Evolutionary conservation across 2,113 vertebrate genomes (phyloP).

Genomic region (Embiotoca jacksoni): DNA sequence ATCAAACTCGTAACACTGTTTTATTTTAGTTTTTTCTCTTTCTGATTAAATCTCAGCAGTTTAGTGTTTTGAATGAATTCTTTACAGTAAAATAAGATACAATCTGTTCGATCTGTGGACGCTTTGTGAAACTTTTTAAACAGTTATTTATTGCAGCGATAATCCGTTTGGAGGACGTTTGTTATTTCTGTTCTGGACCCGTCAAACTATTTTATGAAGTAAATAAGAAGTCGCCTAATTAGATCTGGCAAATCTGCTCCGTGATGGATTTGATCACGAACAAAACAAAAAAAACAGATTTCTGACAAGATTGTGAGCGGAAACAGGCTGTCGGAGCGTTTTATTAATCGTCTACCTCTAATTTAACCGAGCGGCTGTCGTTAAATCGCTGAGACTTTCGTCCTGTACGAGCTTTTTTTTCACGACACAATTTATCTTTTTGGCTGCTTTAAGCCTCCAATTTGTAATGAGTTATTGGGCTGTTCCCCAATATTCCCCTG

Average conservation of each 20-base stretch:
- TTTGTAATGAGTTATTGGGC: constrained; percentile 83
- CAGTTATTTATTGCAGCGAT: constrained; percentile 34
- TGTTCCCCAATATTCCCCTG: constrained; percentile 81
- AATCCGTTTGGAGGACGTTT: constrained; percentile 17
- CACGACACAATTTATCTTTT: constrained; percentile 74
- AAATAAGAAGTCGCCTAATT: constrained; percentile 62
- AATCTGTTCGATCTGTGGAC: no score
- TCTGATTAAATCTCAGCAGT: no score
- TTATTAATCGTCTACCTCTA: constrained; percentile 69
- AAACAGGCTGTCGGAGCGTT: constrained; percentile 53
- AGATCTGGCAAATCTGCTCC: constrained; percentile 46
- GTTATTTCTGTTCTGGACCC: constrained; percentile 20
- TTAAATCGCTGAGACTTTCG: constrained; percentile 65
- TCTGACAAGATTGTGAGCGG: constrained; percentile 38
- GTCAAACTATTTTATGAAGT: constrained; percentile 38
- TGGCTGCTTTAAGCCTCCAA: constrained; percentile 78
- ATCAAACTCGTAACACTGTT: no score
- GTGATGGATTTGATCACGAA: constrained; percentile 56
- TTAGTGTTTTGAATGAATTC: no score
- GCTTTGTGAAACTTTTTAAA: no score
- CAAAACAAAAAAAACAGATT: constrained; percentile 8
- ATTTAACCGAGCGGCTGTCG: constrained; percentile 68
- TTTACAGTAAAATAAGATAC: no score
- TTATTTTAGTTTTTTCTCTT: no score
- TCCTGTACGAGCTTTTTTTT: constrained; percentile 57